Evolutionary conservation across 2,888 invertebrate species (phyloP).

Genomic region (Cheilosia scutellata): DNA sequence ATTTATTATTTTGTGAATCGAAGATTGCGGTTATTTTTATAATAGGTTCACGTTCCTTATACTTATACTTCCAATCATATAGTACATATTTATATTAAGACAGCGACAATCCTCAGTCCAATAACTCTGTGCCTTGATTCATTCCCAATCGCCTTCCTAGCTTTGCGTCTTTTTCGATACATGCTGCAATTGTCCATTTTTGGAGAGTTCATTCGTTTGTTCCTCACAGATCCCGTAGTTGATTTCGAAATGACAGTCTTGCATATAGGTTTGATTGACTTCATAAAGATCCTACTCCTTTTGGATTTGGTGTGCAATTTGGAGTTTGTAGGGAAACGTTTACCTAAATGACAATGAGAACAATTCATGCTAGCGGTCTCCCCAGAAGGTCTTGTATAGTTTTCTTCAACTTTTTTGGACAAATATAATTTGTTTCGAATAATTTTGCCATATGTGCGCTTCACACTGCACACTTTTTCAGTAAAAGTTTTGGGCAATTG

Average conservation of each 20-base stretch:
- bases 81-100: not conserved
- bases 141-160: constrained; percentile 6
- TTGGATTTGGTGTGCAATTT: not conserved
- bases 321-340: not conserved
- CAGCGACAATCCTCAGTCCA: constrained; percentile 4
- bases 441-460: constrained; percentile 8
- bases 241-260: not conserved
- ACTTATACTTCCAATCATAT: not conserved
- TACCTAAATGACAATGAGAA: not conserved
- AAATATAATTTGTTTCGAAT: constrained; percentile 13
- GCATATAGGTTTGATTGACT: not conserved
- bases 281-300: not conserved
- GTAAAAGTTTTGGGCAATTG: not conserved
- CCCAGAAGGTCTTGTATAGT: not conserved
- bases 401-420: not conserved
- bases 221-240: not conserved
- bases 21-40: not conserved
- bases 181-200: not conserved
- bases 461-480: constrained; percentile 3
- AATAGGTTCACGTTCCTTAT: not conserved
- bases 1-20: no score
- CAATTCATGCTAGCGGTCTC: not conserved
- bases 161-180: constrained; percentile 1
- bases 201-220: not conserved
- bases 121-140: constrained; percentile 1